These are phyloP conservation scores for Eudemis profundana DNA, from an alignment of 2,888 invertebrate genomes.

Conservation along the genomic window DNA sequence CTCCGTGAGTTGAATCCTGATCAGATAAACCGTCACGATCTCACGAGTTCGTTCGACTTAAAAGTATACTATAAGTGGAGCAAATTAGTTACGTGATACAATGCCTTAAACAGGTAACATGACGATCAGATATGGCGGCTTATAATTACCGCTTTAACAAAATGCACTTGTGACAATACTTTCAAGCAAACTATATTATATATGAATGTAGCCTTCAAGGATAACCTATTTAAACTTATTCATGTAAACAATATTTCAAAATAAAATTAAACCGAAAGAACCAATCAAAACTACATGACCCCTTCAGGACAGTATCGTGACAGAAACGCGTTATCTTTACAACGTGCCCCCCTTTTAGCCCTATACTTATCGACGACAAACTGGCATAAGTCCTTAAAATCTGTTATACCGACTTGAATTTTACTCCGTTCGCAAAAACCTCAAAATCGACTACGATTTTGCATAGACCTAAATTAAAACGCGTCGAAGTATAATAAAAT, in stretches of 20 bases:
- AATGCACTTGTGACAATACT: too few relatives aligned
- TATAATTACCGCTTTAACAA: background rate
- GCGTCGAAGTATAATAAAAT: background rate
- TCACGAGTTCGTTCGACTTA: conserved; percentile 7
- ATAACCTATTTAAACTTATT: too few relatives aligned
- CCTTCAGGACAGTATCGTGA: conserved; percentile 1
- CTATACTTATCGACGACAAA: background rate
- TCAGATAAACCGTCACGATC: conserved; percentile 13
- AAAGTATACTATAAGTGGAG: conserved; percentile 5
- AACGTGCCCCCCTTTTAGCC: conserved; percentile 13
- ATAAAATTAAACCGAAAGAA: too few relatives aligned
- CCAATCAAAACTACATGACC: too few relatives aligned
- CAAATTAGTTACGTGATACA: conserved; percentile 17
- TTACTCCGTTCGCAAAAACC: background rate
- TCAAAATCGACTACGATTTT: background rate
- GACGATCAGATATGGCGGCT: conserved; percentile 8
- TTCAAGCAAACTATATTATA: too few relatives aligned
- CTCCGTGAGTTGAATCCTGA: conserved; percentile 54
- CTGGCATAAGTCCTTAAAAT: too few relatives aligned
- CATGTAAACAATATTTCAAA: too few relatives aligned
- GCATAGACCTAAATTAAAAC: background rate
- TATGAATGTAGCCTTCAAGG: too few relatives aligned
- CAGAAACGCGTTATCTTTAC: conserved; percentile 16
- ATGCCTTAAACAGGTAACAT: conserved; percentile 5
- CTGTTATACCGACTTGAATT: background rate